These are phyloP conservation scores for Chironomus riparius DNA, from an alignment of 2,888 invertebrate genomes.

Conservation along the genomic window DNA sequence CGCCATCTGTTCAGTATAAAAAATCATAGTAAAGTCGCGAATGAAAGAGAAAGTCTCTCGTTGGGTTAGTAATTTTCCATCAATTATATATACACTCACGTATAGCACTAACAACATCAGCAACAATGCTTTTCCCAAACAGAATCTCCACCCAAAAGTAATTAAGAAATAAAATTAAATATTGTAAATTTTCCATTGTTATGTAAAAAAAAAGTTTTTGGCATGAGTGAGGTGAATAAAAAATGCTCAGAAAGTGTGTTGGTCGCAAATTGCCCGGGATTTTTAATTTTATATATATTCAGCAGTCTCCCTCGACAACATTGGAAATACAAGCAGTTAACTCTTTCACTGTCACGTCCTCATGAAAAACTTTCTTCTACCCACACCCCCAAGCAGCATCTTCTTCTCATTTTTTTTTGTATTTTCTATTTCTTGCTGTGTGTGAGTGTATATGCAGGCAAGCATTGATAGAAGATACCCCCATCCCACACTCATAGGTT, in stretches of 20 bases:
- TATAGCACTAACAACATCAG: not conserved
- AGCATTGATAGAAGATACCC: too few species aligned
- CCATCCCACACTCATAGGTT: conserved; percentile 6
- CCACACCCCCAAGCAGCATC: not conserved
- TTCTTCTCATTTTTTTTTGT: not conserved
- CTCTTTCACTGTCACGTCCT: conserved; percentile 26
- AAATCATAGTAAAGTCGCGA: not conserved
- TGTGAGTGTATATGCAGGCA: not conserved
- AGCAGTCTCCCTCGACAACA: not conserved
- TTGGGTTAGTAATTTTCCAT: conserved; percentile 18
- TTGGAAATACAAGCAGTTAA: not conserved
- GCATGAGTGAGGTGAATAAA: not conserved
- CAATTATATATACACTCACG: conserved; percentile 13
- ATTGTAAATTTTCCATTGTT: conserved; percentile 18
- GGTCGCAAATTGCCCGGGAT: conserved; percentile 22
- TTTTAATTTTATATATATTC: not conserved
- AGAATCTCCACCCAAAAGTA: conserved; percentile 15
- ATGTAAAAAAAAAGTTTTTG: not conserved
- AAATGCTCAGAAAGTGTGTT: not conserved
- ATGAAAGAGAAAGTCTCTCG: not conserved
- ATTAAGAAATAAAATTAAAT: conserved; percentile 27
- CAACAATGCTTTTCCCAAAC: not conserved
- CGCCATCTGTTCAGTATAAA: conserved; percentile 9
- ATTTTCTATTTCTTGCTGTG: not conserved
- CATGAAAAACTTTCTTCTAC: not conserved